A percentile compares a stretch with the other conserved stretches of the same genome.
Conservation (phyloP, 2,797 vertebrate species). For the Poeciliopsis infans region DNA sequence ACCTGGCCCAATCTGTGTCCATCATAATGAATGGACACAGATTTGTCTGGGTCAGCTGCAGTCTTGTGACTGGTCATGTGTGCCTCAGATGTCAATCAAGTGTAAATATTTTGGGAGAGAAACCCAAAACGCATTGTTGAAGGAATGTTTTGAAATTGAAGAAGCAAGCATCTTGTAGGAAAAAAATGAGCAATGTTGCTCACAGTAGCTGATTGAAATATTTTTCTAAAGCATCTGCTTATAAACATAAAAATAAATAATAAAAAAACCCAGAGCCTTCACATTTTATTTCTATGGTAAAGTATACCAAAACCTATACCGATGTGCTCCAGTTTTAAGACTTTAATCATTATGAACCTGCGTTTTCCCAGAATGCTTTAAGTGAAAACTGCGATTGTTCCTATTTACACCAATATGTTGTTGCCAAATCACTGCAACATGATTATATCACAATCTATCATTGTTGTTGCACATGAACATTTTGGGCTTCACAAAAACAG, state of each 20-base stretch:
- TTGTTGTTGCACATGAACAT: conserved; percentile 43
- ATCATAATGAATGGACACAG: conserved; percentile 31
- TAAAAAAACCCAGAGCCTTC: background rate
- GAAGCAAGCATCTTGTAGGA: conserved; percentile 44
- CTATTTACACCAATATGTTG: conserved; percentile 32
- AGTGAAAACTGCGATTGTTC: conserved; percentile 7
- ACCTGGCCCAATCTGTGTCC: conserved; percentile 43
- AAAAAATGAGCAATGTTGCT: conserved; percentile 39
- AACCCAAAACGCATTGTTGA: conserved; percentile 73
- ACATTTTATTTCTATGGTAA: background rate
- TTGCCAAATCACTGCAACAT: conserved; percentile 32
- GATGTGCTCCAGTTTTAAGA: background rate
- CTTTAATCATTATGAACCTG: conserved; percentile 4
- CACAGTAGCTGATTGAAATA: background rate
- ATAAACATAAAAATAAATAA: background rate
- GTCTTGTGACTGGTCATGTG: conserved; percentile 78
- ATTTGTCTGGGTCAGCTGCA: conserved; percentile 53
- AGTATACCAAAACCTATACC: background rate
- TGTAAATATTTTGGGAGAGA: conserved; percentile 77
- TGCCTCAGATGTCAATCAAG: conserved; percentile 75
- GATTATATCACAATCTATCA: conserved; percentile 40
- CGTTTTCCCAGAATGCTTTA: conserved; percentile 20
- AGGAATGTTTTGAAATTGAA: conserved; percentile 65
- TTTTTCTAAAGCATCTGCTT: background rate
- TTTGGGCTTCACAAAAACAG: conserved; percentile 25